Evolutionary conservation across 2,113 vertebrate species (phyloP), one percentile per base, ranked within the genome.

Genomic region (Charina bottae): DNA sequence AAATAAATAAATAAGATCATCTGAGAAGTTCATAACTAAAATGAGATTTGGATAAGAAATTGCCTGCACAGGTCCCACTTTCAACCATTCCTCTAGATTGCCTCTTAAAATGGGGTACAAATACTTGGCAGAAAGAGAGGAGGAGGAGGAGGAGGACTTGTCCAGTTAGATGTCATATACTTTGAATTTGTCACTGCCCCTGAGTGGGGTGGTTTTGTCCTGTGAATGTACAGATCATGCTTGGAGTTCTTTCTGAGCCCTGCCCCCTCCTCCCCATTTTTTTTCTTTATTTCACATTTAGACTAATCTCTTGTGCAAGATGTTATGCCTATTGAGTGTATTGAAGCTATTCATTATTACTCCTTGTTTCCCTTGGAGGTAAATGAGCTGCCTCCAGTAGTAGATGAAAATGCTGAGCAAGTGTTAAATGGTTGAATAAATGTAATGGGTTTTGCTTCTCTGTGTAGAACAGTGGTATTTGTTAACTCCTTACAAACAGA

Each of bases 261-360:
- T 85, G 23, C n/a, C 56, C 83, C 90, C 28, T 49, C 83, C 21
- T 83, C 21, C 7, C 11, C 37, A 3, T 53, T 33, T 19, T 2
- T 54, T 56, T 85, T n/a, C 46, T 62, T 83, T 90, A 83, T 88
- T 90, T 90, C 55, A 17, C 85, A 58, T 90, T 55, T 84, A 88
- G 49, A 93, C 62, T 90, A 62, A 90, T 93, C 64, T 55, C 90
- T 93, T 68, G 56, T 46, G 21, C 46, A 90, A 58, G 89, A 90
- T 55, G 55, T 37, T 42, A 33, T 17, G 49, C 72, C 56, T 62
- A 56, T 88, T 93, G 85, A 88, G 10, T 84, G 33, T 72, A 88
- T 58, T 46, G 46, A 90, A 93, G 89, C 68, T 84, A 23, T 87
- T 88, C 26, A 62, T 88, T 84, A 93, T 90, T 46, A 49, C 55